A percentile compares a stretch with the other conserved stretches of the same genome.
Conservation (phyloP, 2,888 invertebrate species). For the Linyphia triangularis region DNA sequence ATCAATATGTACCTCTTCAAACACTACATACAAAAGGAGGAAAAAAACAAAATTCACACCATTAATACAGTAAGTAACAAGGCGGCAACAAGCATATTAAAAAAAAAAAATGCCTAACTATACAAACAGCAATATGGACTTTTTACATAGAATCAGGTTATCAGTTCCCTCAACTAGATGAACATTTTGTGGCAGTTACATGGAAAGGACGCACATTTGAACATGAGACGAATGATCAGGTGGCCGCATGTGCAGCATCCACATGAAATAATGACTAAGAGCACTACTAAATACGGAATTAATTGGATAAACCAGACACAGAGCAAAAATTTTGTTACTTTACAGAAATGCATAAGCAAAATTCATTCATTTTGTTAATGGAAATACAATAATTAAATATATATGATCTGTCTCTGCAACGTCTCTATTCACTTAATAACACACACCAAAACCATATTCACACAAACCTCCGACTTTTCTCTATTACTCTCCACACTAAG, state of each 20-base stretch:
- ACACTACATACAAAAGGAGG: constrained; percentile 50
- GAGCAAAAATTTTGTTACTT: constrained; percentile 19
- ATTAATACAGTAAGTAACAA: constrained; percentile 67
- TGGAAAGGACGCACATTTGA: constrained; percentile 15
- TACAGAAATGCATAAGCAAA: constrained; percentile 40
- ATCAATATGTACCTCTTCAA: constrained; percentile 31
- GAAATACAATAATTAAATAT: constrained; percentile 38
- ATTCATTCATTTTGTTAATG: constrained; percentile 34
- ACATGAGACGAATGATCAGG: constrained; percentile 20
- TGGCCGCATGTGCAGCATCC: not conserved
- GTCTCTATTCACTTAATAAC: not conserved
- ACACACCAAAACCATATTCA: not conserved
- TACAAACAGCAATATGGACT: constrained; percentile 64
- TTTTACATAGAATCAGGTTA: constrained; percentile 62
- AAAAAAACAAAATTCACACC: constrained; percentile 50
- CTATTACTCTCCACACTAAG: not conserved
- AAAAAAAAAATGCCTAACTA: constrained; percentile 48
- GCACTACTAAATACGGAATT: constrained; percentile 53
- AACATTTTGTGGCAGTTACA: constrained; percentile 52
- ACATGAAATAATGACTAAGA: constrained; percentile 63
- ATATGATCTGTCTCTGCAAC: constrained; percentile 11
- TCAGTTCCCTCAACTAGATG: constrained; percentile 57
- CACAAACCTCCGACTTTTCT: not conserved
- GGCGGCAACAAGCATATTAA: constrained; percentile 61
- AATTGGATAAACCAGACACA: constrained; percentile 42